A percentile compares a stretch with the other conserved stretches of the same genome.
Evolutionary conservation across 92 coral and sea anemone species (phyloP).

Genomic region (Blastomussa wellsi): DNA sequence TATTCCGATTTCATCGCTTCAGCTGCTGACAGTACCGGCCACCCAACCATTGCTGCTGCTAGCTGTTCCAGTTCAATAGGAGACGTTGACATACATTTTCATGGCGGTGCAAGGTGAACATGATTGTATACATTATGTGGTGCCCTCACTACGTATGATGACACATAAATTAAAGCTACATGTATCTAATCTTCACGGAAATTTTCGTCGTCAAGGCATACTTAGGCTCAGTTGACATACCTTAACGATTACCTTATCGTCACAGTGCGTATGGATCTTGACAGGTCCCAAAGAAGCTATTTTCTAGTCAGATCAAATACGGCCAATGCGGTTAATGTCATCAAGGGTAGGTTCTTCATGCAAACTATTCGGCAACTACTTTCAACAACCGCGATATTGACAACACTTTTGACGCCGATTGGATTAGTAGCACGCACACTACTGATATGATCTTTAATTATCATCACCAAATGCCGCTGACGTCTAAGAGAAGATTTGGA

Average conservation of each 20-base stretch:
- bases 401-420: too few relatives aligned
- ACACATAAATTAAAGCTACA: background rate
- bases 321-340: background rate
- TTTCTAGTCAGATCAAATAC: background rate
- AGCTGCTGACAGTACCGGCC: conserved; percentile 85
- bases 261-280: background rate
- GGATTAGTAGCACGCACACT: too few relatives aligned
- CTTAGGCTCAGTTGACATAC: too few relatives aligned
- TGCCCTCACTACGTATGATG: background rate
- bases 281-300: background rate
- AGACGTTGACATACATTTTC: conserved; percentile 68
- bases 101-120: conserved; percentile 94
- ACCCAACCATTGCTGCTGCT: conserved; percentile 80
- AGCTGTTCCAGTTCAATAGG: conserved; percentile 79
- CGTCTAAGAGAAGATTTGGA: too few relatives aligned
- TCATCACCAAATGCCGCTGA: too few relatives aligned
- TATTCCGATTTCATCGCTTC: background rate
- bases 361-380: background rate
- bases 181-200: background rate
- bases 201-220: background rate
- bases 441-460: too few relatives aligned
- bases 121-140: background rate
- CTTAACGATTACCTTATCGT: too few relatives aligned
- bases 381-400: background rate
- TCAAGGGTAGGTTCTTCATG: too few relatives aligned